Evolutionary conservation across 2,888 invertebrate genomes (phyloP).

Genomic region (Amphipoea lucens): DNA sequence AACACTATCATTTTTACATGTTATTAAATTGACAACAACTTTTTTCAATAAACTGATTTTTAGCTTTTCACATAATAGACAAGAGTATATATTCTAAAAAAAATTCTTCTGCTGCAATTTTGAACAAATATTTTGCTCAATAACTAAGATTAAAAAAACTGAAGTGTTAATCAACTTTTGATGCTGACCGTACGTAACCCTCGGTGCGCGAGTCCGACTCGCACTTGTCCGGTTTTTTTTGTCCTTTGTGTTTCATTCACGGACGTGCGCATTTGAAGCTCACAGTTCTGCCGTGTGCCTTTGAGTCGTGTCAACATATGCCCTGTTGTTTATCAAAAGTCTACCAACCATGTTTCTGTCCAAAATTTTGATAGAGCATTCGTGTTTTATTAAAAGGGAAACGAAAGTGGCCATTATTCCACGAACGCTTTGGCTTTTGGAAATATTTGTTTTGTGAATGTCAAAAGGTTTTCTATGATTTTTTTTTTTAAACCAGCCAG

Average conservation of each 20-base stretch:
- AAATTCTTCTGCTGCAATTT: too few relatives aligned
- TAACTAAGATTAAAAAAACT: too few relatives aligned
- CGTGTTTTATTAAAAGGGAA: conserved; percentile 49
- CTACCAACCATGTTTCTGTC: conserved; percentile 20
- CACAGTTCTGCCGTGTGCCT: conserved; percentile 47
- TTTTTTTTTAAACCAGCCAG: neutral
- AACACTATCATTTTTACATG: too few relatives aligned
- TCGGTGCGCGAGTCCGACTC: too few relatives aligned
- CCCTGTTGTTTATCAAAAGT: conserved; percentile 61
- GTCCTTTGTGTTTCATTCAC: conserved; percentile 46
- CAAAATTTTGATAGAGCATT: conserved; percentile 43
- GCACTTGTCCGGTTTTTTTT: conserved; percentile 8
- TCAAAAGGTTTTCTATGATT: neutral
- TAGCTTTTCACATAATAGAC: too few relatives aligned
- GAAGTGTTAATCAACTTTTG: too few relatives aligned
- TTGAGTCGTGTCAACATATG: conserved; percentile 65
- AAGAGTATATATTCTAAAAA: too few relatives aligned
- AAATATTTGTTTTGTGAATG: conserved; percentile 20
- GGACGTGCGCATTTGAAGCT: conserved; percentile 46
- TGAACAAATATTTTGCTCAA: too few relatives aligned
- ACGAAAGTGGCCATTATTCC: conserved; percentile 16
- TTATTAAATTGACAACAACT: too few relatives aligned
- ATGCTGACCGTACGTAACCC: too few relatives aligned
- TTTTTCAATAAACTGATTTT: too few relatives aligned
- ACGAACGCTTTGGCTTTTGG: neutral